These are phyloP conservation scores for Neopipo cinnamomea DNA, from an alignment of 2,113 vertebrate genomes.

Conservation along the genomic window DNA sequence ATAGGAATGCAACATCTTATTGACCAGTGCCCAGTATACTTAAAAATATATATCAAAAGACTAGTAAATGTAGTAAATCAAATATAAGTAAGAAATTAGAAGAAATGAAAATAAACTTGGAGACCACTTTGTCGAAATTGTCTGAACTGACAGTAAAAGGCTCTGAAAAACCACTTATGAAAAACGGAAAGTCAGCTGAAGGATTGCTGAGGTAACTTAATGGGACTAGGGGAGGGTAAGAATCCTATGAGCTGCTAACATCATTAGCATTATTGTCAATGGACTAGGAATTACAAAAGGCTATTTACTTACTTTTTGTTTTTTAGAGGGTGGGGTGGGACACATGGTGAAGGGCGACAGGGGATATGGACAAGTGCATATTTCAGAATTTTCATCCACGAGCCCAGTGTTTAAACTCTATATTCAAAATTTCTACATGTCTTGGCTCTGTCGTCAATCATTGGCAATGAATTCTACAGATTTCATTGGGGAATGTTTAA, in stretches of 20 bases:
- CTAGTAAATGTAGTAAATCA: neutral
- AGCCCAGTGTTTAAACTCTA: neutral
- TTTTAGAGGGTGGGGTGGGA: rapidly evolving
- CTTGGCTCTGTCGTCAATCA: neutral
- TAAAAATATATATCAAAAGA: neutral
- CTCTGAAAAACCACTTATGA: neutral
- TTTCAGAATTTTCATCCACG: neutral
- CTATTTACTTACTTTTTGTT: neutral
- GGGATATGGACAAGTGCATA: rapidly evolving
- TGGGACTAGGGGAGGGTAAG: too few relatives aligned
- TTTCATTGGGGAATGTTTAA: neutral
- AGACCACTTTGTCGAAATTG: neutral
- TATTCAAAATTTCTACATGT: neutral
- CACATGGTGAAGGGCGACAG: rapidly evolving
- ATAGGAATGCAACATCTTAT: neutral
- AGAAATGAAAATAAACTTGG: neutral
- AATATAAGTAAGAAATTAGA: neutral
- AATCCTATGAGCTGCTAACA: neutral
- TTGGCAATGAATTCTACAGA: neutral
- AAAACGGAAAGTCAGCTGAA: neutral
- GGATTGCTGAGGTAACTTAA: neutral
- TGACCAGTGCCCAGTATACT: neutral
- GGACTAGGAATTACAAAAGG: neutral
- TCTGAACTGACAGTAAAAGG: neutral
- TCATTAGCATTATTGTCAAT: neutral